Conservation (phyloP, 1,140 invertebrate genomes). For the Drosophila simulans region DNA sequence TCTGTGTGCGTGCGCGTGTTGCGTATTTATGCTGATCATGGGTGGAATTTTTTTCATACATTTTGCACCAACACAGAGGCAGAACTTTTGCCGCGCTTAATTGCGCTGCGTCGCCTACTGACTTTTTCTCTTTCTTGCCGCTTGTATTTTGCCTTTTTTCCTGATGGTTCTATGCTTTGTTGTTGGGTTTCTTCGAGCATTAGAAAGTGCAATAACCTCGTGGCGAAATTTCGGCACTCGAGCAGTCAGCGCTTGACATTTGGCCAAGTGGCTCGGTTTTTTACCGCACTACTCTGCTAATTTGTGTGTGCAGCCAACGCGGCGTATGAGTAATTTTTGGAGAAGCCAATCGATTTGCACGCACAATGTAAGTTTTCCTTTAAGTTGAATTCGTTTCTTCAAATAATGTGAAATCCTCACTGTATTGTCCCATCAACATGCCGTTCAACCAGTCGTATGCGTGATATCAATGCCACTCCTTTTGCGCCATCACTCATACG, state of each 20-base stretch:
- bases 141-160: slow-evolving; percentile 24
- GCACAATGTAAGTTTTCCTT: slow-evolving; percentile 1
- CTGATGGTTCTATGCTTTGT: slow-evolving; percentile 37
- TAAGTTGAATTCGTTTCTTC: background rate
- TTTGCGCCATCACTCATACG: background rate
- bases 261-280: slow-evolving; percentile 31
- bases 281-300: slow-evolving; percentile 8
- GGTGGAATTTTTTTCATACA: slow-evolving; percentile 71
- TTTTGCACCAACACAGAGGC: slow-evolving; percentile 55
- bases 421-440: background rate
- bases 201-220: slow-evolving; percentile 82
- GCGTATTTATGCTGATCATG: slow-evolving; percentile 80
- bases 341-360: slow-evolving; percentile 1
- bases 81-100: slow-evolving; percentile 49
- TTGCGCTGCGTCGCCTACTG: slow-evolving; percentile 63
- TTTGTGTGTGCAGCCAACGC: slow-evolving; percentile 45
- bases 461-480: background rate
- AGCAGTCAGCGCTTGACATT: slow-evolving; percentile 47
- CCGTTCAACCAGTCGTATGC: slow-evolving; percentile 5
- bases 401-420: no score
- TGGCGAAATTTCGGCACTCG: slow-evolving; percentile 46
- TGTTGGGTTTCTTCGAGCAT: slow-evolving; percentile 38
- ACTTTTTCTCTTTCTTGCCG: slow-evolving; percentile 28
- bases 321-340: slow-evolving; percentile 59
- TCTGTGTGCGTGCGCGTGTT: slow-evolving; percentile 56